Percentiles rank a stretch among this genome's conserved stretches.
Evolutionary conservation across 2,113 vertebrate species (phyloP).

Genomic region (Neotragus moschatus): DNA sequence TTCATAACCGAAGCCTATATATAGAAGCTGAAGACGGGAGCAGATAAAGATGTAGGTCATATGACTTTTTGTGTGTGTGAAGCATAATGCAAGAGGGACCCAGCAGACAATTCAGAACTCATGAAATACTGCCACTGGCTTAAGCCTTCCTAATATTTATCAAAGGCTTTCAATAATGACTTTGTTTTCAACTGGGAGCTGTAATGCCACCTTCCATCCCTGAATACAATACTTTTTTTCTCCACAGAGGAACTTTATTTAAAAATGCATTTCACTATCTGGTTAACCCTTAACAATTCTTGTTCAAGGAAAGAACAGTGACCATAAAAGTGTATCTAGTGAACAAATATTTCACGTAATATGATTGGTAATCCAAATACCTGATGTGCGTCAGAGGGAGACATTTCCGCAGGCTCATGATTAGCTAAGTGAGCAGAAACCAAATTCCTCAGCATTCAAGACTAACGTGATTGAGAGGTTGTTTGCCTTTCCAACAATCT

Average conservation of each 20-base stretch:
- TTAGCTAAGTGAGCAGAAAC: neutral
- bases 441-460: neutral
- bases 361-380: neutral
- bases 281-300: neutral
- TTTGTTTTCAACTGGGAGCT: conserved; percentile 43
- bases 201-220: neutral
- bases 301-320: neutral
- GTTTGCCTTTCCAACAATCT: neutral
- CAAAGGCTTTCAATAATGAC: conserved; percentile 62
- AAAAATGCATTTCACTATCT: neutral
- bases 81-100: conserved; percentile 64
- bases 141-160: conserved; percentile 67
- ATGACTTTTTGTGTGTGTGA: conserved; percentile 62
- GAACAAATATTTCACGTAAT: neutral
- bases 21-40: conserved; percentile 81
- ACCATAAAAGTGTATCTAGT: neutral
- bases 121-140: conserved; percentile 57
- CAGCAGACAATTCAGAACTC: conserved; percentile 54
- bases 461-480: neutral
- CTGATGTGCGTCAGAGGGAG: neutral
- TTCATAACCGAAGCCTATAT: conserved; percentile 85
- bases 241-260: neutral
- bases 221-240: neutral
- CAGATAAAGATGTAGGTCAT: conserved; percentile 82
- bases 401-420: neutral